A percentile compares a stretch with the other conserved stretches of the same genome.
phyloP scores from a whole-genome alignment of 1,140 invertebrate genomes.

The Panagrolaimus sp. region DNA sequence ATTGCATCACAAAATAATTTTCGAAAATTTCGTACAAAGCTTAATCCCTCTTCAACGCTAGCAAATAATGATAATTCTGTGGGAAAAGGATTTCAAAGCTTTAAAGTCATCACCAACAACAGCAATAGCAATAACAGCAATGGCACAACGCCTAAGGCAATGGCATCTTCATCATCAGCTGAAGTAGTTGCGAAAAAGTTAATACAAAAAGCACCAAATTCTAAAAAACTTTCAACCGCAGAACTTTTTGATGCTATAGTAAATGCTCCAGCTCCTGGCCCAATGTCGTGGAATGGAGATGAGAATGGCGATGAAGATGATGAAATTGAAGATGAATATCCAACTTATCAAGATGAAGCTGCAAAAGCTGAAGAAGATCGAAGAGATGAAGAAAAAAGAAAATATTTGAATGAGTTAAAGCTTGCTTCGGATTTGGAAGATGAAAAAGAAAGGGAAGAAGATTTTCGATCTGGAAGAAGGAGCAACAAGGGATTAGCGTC shows the following conservation, averaged over 20 bases:
- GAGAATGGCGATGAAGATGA: not conserved
- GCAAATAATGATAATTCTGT: too few species aligned
- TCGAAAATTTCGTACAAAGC: too few species aligned
- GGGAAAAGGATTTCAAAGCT: too few species aligned
- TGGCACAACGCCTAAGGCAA: too few species aligned
- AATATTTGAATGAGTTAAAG: not conserved
- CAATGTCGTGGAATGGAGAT: slow-evolving; percentile 16
- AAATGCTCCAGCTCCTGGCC: slow-evolving; percentile 19
- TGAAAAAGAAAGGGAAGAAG: not conserved
- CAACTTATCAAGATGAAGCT: not conserved
- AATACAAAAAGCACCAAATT: not conserved
- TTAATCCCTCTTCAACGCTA: too few species aligned
- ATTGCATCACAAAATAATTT: too few species aligned
- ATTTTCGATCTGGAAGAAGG: too few species aligned
- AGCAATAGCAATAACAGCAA: too few species aligned
- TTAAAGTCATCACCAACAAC: too few species aligned
- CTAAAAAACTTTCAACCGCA: slow-evolving; percentile 19
- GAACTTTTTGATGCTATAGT: slow-evolving; percentile 33
- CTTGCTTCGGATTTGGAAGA: slow-evolving; percentile 9
- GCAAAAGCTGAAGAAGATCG: not conserved
- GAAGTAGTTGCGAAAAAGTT: not conserved
- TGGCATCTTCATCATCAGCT: too few species aligned
- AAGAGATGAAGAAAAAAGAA: not conserved
- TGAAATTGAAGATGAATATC: not conserved
- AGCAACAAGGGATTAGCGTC: too few species aligned